phyloP scores from a whole-genome alignment of 1,140 invertebrate species.

The Sarcophaga peregrina region DNA sequence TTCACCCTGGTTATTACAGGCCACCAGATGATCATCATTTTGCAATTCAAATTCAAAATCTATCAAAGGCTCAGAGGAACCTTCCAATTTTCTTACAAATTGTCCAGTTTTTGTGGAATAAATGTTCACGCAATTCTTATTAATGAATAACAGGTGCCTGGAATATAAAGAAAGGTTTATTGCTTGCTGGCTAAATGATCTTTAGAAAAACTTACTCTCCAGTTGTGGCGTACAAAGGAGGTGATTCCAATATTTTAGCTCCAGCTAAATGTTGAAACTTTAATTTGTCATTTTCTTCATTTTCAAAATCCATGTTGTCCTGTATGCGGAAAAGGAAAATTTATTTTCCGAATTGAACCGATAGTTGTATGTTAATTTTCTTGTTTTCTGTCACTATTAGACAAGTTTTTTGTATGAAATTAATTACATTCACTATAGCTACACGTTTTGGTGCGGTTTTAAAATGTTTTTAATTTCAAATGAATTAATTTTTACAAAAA shows the following conservation, averaged over 20 bases:
- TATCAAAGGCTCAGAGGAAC: constrained; percentile 67
- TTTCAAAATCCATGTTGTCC: constrained; percentile 56
- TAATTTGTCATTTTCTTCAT: constrained; percentile 49
- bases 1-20: constrained; percentile 69
- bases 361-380: not conserved
- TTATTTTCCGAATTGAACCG: not conserved
- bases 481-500: constrained; percentile 20
- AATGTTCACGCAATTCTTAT: constrained; percentile 69
- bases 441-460: not conserved
- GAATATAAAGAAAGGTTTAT: constrained; percentile 40
- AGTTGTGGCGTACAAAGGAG: constrained; percentile 73
- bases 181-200: not conserved
- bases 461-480: not conserved
- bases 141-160: constrained; percentile 72
- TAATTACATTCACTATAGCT: not conserved
- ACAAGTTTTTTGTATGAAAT: not conserved
- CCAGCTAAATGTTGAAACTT: constrained; percentile 68
- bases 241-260: constrained; percentile 72
- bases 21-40: constrained; percentile 68
- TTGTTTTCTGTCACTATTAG: not conserved
- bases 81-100: constrained; percentile 69
- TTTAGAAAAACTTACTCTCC: constrained; percentile 70
- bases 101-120: constrained; percentile 72
- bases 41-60: constrained; percentile 68
- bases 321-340: not conserved